phyloP scores from a whole-genome alignment of 2,888 invertebrate species.

The Colletes collaris region DNA sequence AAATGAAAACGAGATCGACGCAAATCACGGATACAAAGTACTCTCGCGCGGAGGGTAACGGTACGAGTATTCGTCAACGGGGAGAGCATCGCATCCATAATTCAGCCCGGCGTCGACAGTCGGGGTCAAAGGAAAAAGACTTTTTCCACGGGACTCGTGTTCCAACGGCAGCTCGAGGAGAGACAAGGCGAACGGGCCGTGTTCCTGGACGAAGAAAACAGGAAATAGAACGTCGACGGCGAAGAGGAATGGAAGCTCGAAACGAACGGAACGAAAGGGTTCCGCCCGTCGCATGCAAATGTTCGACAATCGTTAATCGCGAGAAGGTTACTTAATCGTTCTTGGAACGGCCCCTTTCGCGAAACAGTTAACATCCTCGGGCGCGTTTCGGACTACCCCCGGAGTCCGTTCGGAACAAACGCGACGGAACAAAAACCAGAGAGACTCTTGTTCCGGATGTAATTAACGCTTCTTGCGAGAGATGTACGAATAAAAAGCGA shows the following conservation, averaged over 20 bases:
- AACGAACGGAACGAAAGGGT: neutral
- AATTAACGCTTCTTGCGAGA: slow-evolving; percentile 33
- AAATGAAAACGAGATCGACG: neutral
- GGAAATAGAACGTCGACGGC: slow-evolving; percentile 13
- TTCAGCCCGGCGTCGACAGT: slow-evolving; percentile 18
- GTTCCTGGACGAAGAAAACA: slow-evolving; percentile 10
- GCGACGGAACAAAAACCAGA: neutral
- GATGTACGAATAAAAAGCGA: slow-evolving; percentile 3
- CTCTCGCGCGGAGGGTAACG: neutral
- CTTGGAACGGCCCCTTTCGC: neutral
- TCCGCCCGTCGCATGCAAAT: slow-evolving; percentile 28
- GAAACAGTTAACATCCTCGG: slow-evolving; percentile 12
- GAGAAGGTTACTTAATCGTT: slow-evolving; percentile 9
- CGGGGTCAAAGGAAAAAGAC: neutral
- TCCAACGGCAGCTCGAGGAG: neutral
- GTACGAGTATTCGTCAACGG: slow-evolving; percentile 31
- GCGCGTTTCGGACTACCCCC: neutral
- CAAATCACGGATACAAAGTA: slow-evolving; percentile 5
- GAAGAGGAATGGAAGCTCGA: slow-evolving; percentile 24
- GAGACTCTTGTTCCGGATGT: slow-evolving; percentile 14
- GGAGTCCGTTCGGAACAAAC: neutral
- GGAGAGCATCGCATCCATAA: slow-evolving; percentile 33
- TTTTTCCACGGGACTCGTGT: slow-evolving; percentile 3
- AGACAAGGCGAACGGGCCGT: neutral
- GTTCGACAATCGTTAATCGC: slow-evolving; percentile 28